Base-by-base conservation (phyloP, 2,113 vertebrate species). In the Dicrurus megarhynchus region DNA sequence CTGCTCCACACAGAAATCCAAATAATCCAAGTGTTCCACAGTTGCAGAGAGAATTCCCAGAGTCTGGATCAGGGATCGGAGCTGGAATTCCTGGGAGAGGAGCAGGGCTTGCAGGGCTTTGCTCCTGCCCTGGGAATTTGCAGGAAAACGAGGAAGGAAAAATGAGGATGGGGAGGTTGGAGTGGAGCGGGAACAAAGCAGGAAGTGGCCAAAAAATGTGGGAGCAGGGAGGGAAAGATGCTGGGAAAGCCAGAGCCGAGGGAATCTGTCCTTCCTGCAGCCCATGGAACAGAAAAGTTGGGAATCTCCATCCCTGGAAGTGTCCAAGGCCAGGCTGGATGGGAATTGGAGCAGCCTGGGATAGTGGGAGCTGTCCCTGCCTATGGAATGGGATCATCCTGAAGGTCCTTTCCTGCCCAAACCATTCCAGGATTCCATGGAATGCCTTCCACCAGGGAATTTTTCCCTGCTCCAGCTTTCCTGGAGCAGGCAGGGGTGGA, bases 231-330 rank as follows among this genome's bases (percentile, higher is more conserved):
- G 9, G 56, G 21, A 30, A 56, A 63, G 56, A 71, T 4, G 5
- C 9, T 10, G 37, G 74, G 20, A 18, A 77, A 79, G 35, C 1
- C 14, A 3, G 49, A 2, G 5, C 16, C 1, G 0, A 6, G 53
- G 6, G 23, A 30, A 22, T 82, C 11, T 8, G 27, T 23, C 50
- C 57, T 12, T 33, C 74, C 74, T n/a, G 80, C 46, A 42, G 32
- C 32, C 37, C 7, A 6, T 7, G 74, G 22, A 19, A 18, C 6
- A 26, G 56, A 17, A 46, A 64, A n/a, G 1, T 10, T 26, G 30
- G 57, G 85, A 79, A 71, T 63, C 2, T 39, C 39, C 64, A n/a
- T 16, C 28, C n/a, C 41, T 63, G 84, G 75, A 39, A 69, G 53
- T 2, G 63, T 3, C 63, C 37, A 2, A 44, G 28, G 63, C 32